A percentile compares a stretch with the other conserved stretches of the same genome.
Conservation (phyloP, 2,797 vertebrate genomes). For the Macroramphosus scolopax region DNA sequence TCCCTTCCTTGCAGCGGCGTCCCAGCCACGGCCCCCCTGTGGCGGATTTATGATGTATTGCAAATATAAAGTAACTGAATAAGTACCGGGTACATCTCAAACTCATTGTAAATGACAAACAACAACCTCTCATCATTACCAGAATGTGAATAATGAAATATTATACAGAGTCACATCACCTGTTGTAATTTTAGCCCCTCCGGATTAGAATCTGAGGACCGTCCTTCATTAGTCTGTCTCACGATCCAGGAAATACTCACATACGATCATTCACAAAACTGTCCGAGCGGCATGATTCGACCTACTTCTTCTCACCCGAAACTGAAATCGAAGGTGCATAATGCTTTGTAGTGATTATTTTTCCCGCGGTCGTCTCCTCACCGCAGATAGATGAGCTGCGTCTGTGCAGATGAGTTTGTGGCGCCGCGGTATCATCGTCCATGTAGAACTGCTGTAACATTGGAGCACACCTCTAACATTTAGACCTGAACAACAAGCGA, state of each 20-base stretch:
- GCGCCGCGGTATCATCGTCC: constrained; percentile 21
- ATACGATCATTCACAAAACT: constrained; percentile 29
- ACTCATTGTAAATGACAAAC: constrained; percentile 65
- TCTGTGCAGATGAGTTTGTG: constrained; percentile 68
- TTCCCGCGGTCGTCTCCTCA: constrained; percentile 62
- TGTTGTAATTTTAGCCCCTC: constrained; percentile 38
- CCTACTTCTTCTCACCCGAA: constrained; percentile 52
- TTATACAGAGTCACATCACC: constrained; percentile 38
- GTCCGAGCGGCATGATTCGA: constrained; percentile 69
- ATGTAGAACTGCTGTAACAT: too few relatives aligned
- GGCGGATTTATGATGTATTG: constrained; percentile 61
- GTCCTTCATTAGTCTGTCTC: constrained; percentile 41
- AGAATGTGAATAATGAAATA: constrained; percentile 63
- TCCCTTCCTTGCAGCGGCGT: constrained; percentile 36
- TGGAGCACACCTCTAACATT: too few relatives aligned
- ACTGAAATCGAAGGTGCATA: constrained; percentile 61
- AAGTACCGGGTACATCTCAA: constrained; percentile 48
- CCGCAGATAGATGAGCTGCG: constrained; percentile 61
- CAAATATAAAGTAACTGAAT: constrained; percentile 59
- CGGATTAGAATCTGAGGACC: constrained; percentile 39
- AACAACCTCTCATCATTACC: constrained; percentile 48
- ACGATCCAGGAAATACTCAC: constrained; percentile 30
- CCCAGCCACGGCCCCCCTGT: constrained; percentile 53
- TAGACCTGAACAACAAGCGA: too few relatives aligned
- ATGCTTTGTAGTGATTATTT: constrained; percentile 71